Evolutionary conservation across 2,888 invertebrate species (phyloP).

Genomic region (Aphrophora alni): DNA sequence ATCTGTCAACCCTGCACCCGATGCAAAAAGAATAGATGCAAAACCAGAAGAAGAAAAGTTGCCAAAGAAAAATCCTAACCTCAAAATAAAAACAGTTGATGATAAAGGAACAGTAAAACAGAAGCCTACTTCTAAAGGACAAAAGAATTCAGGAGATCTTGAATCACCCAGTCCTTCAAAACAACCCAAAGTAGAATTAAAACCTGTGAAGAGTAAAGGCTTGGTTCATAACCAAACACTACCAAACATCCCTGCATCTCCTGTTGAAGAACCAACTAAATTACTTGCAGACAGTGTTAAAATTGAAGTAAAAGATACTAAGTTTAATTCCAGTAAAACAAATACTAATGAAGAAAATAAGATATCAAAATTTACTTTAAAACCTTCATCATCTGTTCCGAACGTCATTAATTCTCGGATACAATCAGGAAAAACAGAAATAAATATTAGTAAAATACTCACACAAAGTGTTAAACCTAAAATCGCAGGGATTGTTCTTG

Average conservation of each 20-base stretch:
- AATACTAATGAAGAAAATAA: background rate
- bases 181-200: slow-evolving; percentile 27
- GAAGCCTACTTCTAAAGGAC: background rate
- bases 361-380: slow-evolving; percentile 21
- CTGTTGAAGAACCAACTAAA: background rate
- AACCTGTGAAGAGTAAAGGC: slow-evolving; percentile 22
- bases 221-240: background rate
- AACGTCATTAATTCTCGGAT: slow-evolving; percentile 16
- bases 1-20: no score
- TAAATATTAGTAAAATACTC: slow-evolving; percentile 29
- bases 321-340: background rate
- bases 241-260: background rate
- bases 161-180: slow-evolving; percentile 27
- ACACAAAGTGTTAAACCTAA: slow-evolving; percentile 38
- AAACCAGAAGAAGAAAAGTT: background rate
- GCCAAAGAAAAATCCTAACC: background rate
- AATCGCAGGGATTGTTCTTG: slow-evolving; percentile 40
- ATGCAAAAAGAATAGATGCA: background rate
- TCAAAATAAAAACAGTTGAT: background rate
- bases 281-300: background rate
- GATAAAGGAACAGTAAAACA: background rate
- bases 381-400: slow-evolving; percentile 19
- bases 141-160: slow-evolving; percentile 12
- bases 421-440: slow-evolving; percentile 18
- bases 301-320: background rate